Evolutionary conservation across 2,113 vertebrate species (phyloP).

Genomic region (Platichthys stellatus): DNA sequence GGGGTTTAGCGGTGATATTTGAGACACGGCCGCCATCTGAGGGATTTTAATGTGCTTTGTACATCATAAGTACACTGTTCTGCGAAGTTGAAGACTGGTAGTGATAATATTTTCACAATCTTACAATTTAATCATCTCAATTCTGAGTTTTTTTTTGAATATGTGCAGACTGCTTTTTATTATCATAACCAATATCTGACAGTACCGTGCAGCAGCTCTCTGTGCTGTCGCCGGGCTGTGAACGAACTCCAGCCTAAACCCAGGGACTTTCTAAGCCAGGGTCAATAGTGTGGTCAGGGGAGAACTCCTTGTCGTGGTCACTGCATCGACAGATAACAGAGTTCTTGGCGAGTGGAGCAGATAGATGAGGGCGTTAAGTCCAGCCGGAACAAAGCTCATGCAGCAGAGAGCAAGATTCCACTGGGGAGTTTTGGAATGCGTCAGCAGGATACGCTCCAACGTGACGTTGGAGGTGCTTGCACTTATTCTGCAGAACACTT

Average conservation of each 20-base stretch:
- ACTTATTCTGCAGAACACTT: conserved; percentile 28
- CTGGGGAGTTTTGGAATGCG: conserved; percentile 55
- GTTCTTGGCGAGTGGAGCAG: conserved; percentile 48
- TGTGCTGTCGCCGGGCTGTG: background rate
- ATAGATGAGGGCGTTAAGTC: conserved; percentile 55
- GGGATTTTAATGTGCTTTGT: background rate
- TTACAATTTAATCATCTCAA: conserved; percentile 13
- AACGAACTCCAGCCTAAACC: conserved; percentile 3
- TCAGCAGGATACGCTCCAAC: conserved; percentile 40
- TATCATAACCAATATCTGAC: background rate
- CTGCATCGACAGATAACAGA: conserved; percentile 41
- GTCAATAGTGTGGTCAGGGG: conserved; percentile 51
- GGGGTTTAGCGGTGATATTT: conserved; percentile 30
- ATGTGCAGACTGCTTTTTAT: background rate
- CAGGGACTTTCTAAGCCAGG: conserved; percentile 12
- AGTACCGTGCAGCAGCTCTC: background rate
- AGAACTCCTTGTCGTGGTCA: conserved; percentile 37
- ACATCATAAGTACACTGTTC: conserved; percentile 6
- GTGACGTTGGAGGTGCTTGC: conserved; percentile 8
- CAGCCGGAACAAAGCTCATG: conserved; percentile 52
- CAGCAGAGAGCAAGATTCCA: conserved; percentile 56
- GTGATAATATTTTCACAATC: background rate
- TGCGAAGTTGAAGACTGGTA: conserved; percentile 1
- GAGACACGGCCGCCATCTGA: background rate
- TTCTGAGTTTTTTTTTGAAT: background rate